These are phyloP conservation scores for Ceriagrion tenellum DNA, from an alignment of 2,888 invertebrate genomes.

Conservation along the genomic window DNA sequence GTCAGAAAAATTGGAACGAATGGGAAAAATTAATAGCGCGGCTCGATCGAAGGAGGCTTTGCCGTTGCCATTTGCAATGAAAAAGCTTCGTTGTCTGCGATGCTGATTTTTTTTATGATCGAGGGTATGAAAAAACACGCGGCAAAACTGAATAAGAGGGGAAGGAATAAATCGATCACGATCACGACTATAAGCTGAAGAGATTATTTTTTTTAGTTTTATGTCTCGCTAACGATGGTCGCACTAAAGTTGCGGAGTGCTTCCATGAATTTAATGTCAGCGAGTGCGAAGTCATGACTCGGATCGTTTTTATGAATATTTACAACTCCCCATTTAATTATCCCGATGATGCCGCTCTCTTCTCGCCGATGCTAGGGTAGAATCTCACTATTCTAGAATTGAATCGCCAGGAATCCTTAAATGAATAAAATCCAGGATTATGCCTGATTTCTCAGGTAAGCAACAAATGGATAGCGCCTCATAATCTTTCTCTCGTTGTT, in stretches of 20 bases:
- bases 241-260: not conserved
- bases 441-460: not conserved
- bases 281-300: not conserved
- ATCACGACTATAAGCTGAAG: not conserved
- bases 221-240: not conserved
- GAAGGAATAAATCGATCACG: slow-evolving; percentile 21
- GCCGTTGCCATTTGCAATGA: not conserved
- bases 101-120: not conserved
- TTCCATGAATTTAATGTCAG: not conserved
- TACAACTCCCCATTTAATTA: not conserved
- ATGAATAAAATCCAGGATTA: not conserved
- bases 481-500: too few species aligned
- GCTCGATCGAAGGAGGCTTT: not conserved
- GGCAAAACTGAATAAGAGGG: not conserved
- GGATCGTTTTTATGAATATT: not conserved
- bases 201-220: not conserved
- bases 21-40: slow-evolving; percentile 4
- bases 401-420: not conserved
- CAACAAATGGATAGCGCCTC: too few species aligned
- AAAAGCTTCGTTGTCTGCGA: not conserved
- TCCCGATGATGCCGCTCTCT: not conserved
- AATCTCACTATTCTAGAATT: not conserved
- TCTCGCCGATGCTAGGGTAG: not conserved
- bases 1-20: slow-evolving; percentile 39
- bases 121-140: not conserved